Evolutionary conservation across 92 coral and sea anemone species (phyloP).

Genomic region (Phymanthus crucifer): DNA sequence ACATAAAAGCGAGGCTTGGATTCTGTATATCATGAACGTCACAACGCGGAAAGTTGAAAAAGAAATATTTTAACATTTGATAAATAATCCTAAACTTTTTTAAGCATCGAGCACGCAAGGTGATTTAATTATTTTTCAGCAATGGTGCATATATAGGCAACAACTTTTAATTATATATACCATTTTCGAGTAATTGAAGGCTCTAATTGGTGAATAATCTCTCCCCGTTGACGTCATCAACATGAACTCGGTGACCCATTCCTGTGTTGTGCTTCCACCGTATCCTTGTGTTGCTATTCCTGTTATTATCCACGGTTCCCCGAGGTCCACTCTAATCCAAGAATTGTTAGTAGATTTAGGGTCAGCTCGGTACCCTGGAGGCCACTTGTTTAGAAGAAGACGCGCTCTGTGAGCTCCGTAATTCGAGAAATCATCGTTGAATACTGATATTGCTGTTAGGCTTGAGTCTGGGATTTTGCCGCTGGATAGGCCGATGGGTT

Average conservation of each 20-base stretch:
- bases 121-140: too few relatives aligned
- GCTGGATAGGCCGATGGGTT: conserved; percentile 53
- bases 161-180: conserved; percentile 16
- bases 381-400: conserved; percentile 21
- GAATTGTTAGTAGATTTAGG: conserved; percentile 10
- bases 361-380: conserved; percentile 53
- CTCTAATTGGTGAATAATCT: conserved; percentile 19
- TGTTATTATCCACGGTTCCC: conserved; percentile 42
- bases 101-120: too few relatives aligned
- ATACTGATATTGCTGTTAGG: conserved; percentile 38
- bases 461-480: conserved; percentile 36
- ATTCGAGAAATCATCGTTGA: conserved; percentile 31
- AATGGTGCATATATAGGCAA: too few relatives aligned
- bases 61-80: too few relatives aligned
- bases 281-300: conserved; percentile 62
- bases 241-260: conserved; percentile 51
- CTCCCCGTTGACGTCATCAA: conserved; percentile 33
- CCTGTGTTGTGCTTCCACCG: conserved; percentile 32
- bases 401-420: conserved; percentile 59
- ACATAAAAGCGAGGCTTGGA: too few relatives aligned
- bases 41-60: too few relatives aligned
- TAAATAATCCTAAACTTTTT: too few relatives aligned
- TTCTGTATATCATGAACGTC: too few relatives aligned
- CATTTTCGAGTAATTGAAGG: conserved; percentile 9
- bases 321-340: conserved; percentile 40